These are phyloP conservation scores for Haliclona indistincta DNA, from an alignment of 37 sponge, comb jelly and placozoan genomes.

Conservation along the genomic window DNA sequence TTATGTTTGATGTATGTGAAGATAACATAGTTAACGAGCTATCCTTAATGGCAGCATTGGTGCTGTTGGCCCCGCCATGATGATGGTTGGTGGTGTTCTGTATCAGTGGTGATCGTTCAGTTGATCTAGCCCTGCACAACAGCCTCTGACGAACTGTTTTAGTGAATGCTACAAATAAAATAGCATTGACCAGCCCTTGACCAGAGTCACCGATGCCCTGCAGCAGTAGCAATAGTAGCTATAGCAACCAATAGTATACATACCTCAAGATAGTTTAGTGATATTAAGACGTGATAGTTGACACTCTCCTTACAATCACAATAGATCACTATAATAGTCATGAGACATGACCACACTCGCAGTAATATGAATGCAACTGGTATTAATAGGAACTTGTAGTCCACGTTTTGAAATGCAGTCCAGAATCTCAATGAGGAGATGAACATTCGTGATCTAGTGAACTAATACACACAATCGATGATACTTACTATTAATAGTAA, in stretches of 20 bases:
- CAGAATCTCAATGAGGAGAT: slow-evolving; percentile 15
- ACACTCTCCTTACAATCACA: too few relatives aligned
- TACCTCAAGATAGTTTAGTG: too few relatives aligned
- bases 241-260: too few relatives aligned
- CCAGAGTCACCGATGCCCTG: slow-evolving; percentile 72
- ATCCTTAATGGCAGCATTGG: too few relatives aligned
- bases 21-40: too few relatives aligned
- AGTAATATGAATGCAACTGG: slow-evolving; percentile 63
- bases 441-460: slow-evolving; percentile 1
- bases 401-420: slow-evolving; percentile 24
- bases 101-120: background rate
- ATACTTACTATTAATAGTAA: background rate
- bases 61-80: too few relatives aligned
- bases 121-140: background rate
- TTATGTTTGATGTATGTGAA: too few relatives aligned
- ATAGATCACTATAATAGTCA: slow-evolving; percentile 11
- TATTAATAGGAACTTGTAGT: slow-evolving; percentile 64
- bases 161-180: slow-evolving; percentile 53
- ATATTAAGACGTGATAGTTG: too few relatives aligned
- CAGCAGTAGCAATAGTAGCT: too few relatives aligned
- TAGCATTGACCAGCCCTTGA: slow-evolving; percentile 59
- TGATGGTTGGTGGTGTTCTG: too few relatives aligned
- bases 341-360: slow-evolving; percentile 56
- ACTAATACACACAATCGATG: background rate
- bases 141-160: slow-evolving; percentile 28